These are phyloP conservation scores for Nebria salina DNA, from an alignment of 2,888 invertebrate species.

Conservation along the genomic window DNA sequence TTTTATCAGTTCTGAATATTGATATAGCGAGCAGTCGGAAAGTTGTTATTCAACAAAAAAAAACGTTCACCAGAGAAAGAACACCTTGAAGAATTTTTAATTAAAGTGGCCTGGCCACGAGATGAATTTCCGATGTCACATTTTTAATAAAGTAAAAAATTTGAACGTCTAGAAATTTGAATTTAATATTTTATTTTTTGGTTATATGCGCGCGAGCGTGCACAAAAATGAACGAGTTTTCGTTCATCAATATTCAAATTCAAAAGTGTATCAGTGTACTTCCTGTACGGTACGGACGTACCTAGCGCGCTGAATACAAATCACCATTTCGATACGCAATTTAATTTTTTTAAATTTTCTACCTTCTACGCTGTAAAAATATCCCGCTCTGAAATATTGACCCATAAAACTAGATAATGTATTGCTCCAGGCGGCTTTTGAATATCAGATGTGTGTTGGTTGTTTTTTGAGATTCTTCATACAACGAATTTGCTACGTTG, in stretches of 20 bases:
- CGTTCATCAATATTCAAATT: conserved; percentile 45
- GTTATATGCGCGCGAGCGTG: conserved; percentile 21
- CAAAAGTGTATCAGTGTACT: conserved; percentile 35
- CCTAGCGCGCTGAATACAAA: conserved; percentile 38
- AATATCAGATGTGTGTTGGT: background rate
- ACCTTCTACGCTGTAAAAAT: conserved; percentile 6
- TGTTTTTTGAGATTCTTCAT: background rate
- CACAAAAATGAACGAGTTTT: conserved; percentile 1
- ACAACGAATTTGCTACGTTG: background rate
- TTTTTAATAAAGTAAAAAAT: conserved; percentile 26
- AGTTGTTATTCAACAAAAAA: background rate
- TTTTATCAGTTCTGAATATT: background rate
- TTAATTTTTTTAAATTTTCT: conserved; percentile 44
- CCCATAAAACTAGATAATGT: background rate
- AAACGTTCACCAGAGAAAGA: background rate
- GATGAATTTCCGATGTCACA: conserved; percentile 43
- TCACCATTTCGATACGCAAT: conserved; percentile 40
- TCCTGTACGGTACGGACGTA: conserved; percentile 10
- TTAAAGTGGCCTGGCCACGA: conserved; percentile 38
- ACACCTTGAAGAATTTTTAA: conserved; percentile 36
- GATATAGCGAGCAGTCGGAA: background rate
- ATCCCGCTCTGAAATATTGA: background rate
- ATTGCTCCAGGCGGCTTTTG: background rate
- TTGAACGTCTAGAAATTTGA: conserved; percentile 38
- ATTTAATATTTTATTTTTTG: conserved; percentile 45